Percentiles rank a stretch among this genome's conserved stretches.
phyloP scores from a whole-genome alignment of 2,797 vertebrate genomes.

The Pangasius krempfi region DNA sequence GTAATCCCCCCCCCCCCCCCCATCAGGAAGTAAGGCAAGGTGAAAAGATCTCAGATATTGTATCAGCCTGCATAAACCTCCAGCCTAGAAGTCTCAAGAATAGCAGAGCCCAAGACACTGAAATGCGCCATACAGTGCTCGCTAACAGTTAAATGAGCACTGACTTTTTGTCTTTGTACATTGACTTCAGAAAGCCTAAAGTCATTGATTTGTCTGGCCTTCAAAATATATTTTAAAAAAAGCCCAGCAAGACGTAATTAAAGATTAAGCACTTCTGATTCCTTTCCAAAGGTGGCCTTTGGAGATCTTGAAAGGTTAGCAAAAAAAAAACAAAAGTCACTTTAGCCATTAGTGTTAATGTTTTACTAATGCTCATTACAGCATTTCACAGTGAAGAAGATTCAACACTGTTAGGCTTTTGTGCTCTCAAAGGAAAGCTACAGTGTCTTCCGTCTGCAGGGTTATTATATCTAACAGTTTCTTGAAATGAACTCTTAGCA shows the following conservation, averaged over 20 bases:
- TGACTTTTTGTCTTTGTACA: background rate
- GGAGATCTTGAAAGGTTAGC: conserved; percentile 24
- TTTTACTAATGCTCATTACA: conserved; percentile 16
- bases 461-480: conserved; percentile 32
- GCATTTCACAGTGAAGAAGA: conserved; percentile 14
- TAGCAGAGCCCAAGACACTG: background rate
- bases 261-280: conserved; percentile 19
- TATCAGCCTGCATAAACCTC: background rate
- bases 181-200: background rate
- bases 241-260: background rate
- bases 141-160: background rate
- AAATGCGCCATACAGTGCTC: background rate
- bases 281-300: conserved; percentile 3
- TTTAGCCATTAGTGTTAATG: conserved; percentile 28
- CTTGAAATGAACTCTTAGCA: conserved; percentile 41
- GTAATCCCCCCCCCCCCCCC: background rate
- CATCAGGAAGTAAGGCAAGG: background rate
- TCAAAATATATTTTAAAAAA: background rate
- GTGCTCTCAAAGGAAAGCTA: background rate
- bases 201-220: background rate
- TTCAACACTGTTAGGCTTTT: conserved; percentile 39
- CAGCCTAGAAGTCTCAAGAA: background rate
- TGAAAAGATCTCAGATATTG: background rate
- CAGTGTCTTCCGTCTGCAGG: background rate
- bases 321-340: background rate